Base-by-base conservation (phyloP, 2,888 invertebrate species). In the Crocallis elinguaria region DNA sequence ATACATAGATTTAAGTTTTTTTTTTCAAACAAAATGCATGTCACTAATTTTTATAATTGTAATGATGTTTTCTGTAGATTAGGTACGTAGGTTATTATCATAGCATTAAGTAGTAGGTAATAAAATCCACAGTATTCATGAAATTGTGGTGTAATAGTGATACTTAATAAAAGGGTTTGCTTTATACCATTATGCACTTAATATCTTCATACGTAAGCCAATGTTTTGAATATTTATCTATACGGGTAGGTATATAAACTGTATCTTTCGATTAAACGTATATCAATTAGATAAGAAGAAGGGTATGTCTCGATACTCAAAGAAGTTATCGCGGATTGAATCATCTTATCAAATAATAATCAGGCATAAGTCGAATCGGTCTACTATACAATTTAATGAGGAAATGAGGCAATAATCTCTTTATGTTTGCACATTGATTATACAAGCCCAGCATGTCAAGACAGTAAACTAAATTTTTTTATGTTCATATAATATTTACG, bases 161-260 rank as follows among this genome's bases (percentile, higher is more conserved):
- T 6, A 23, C 14, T 13, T 6, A 36, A 12, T 35, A 11, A 11
- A 3, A 27, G 8, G 2, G 13, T 42, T 7, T 2, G 8, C 33
- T 39, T 32, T 25, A 38, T 8, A 38, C 51, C 35, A 52, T 45
- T 45, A 45, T 52, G 35, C 17, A 35, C 45, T 45, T 45, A 52
- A 52, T 52, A 35, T 45, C 25, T 45, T 52, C 36, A 21, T 30
- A 12, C 45, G 8, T 41, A 52, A 21, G 36, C 35, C 30, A 45
- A 52, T 45, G 51, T 52, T 45, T 52, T 45, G 51, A 45, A 45
- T 41, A 45, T 32, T 37, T 41, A 45, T 45, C 45, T 33, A 23
- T 21, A 33, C 17, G 8, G 9, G 9, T 25, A 44, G 5, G 27
- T 32, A 23, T 4, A 6, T 9, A 12, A 12, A 29, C 3, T 6